Evolutionary conservation across 2,113 vertebrate species (phyloP), one percentile per base, ranked within the genome.

Genomic region (Bucco capensis): DNA sequence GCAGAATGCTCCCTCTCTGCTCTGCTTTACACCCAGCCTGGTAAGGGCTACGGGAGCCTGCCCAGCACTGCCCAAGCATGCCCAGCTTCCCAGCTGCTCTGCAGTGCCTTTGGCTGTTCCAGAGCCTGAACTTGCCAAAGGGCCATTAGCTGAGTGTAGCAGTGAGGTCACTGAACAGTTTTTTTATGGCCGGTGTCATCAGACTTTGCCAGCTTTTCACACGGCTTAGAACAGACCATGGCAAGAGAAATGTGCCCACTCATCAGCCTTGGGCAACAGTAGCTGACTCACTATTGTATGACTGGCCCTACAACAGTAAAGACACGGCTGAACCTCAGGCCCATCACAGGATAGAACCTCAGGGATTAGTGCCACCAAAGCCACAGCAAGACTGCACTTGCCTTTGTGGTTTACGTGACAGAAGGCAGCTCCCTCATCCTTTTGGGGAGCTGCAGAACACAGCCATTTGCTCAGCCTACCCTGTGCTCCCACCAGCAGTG

Each of bases 161-260:
- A n/a, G 18, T 18, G 50, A 80, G 25, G 58, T 65, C 33, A 15
- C 5, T 16, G 7, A 14, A 22, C 0, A 40, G 31, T 2, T 78
- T 31, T 53, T 78, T 72, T 35, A 6, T 9, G 13, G 44, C 4
- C 49, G n/a, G 14, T 19, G 6, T 19, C 35, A 66, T 31, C 65
- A 16, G 35, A 38, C 9, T 60, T 70, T 30, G 24, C 21, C 15
- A 58, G 12, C 22, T 56, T 76, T 80, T 73, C 64, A 33, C 38
- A 24, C 0, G 21, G 8, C 0, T 73, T 56, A 40, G 37, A 37
- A 61, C 17, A 18, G 12, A 5, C 10, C 14, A 2, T 3, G 19
- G 21, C 8, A 71, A 35, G 44, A 58, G 25, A 71, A 75, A 19
- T 1, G 0, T 2, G 0, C 8, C 7, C 17, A 23, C 19, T 4